Evolutionary conservation across 2,113 vertebrate genomes (phyloP), one percentile per base, ranked within the genome.

Genomic region (Lynx canadensis): DNA sequence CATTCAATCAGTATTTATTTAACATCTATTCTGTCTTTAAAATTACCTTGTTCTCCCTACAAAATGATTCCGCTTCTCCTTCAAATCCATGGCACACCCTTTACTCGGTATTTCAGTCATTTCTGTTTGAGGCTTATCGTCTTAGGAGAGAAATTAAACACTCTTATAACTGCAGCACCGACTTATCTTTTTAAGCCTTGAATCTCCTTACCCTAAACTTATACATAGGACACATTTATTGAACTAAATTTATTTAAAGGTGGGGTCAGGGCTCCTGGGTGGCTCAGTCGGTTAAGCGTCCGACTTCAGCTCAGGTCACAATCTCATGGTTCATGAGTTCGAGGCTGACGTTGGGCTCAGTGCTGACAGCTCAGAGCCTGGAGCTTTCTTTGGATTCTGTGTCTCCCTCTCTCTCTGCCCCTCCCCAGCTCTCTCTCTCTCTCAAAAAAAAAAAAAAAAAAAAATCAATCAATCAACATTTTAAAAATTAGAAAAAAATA

Each of bases 11-110:
- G 48, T 87, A 76, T 89, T 92, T 79, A 82, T 48, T 80, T 87
- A 91, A 50, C 38, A 23, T 85, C 76, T 94, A 71, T 95, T 90
- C 18, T 45, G 41, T 89, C 63, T 93, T 88, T 79, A 95, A 97
- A 81, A 60, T 23, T 80, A 38, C 65, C 15, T 82, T 25, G 5
- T 84, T 80, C 3, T 93, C 33, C 25, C 79, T 57, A 73, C 25
- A 9, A 91, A 66, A 5, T 74, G 31, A 69, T 66, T 71, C 5
- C 23, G 66, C 15, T 80, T 38, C 36, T 91, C 93, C 89, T 91
- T 95, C 89, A 93, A 79, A 48, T 7, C 13, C 14, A 38, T 5
- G 19, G 6, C 8, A 55, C 23, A 79, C 10, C 19, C 38, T 45
- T 87, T 18, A 19, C 13, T 71, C 52, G 79, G 52, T 29, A 79